Conservation (phyloP, 2,113 vertebrate species). For the Delphinus delphis region DNA sequence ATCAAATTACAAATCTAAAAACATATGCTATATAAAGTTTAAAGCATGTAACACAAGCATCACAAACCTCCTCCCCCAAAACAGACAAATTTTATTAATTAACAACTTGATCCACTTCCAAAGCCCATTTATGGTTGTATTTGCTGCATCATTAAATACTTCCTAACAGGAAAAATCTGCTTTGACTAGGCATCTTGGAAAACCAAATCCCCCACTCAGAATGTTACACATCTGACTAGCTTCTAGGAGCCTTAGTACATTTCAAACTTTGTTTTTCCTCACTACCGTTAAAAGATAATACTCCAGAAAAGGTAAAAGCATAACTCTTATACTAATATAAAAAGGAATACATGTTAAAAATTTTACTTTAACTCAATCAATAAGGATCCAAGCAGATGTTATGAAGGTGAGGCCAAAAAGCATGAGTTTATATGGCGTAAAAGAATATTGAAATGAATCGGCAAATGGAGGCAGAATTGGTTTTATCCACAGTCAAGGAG, state of each 20-base stretch:
- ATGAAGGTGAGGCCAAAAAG: background rate
- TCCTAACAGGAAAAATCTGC: background rate
- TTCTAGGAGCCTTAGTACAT: background rate
- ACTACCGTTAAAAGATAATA: background rate
- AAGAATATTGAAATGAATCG: background rate
- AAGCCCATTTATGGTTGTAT: background rate
- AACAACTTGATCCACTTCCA: background rate
- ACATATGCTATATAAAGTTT: background rate
- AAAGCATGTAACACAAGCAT: background rate
- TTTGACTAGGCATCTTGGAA: constrained; percentile 23
- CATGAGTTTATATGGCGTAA: background rate
- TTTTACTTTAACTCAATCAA: background rate
- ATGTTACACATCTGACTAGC: background rate
- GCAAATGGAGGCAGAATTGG: background rate
- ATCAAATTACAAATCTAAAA: constrained; percentile 1
- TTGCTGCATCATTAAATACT: background rate
- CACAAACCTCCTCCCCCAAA: background rate
- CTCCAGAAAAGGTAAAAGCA: background rate
- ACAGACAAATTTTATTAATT: background rate
- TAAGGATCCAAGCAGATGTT: background rate
- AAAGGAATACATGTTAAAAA: background rate
- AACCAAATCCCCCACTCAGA: background rate
- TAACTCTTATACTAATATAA: background rate
- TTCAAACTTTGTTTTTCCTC: background rate
- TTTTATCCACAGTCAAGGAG: background rate